These are phyloP conservation scores for Callitettix versicolor DNA, from an alignment of 1,140 invertebrate species.

Conservation along the genomic window DNA sequence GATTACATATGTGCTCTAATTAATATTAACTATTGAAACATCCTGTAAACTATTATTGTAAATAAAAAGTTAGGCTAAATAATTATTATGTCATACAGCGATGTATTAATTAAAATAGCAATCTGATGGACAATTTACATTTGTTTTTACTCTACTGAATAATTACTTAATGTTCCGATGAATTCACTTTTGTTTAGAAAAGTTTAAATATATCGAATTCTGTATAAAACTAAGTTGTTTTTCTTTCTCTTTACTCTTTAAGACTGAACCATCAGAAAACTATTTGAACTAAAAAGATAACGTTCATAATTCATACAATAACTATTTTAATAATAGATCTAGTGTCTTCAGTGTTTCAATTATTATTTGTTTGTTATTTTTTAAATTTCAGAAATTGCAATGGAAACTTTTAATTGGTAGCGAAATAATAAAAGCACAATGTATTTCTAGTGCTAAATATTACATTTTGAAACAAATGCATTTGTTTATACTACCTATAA, in stretches of 20 bases:
- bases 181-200: too few species aligned
- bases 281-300: conserved; percentile 5
- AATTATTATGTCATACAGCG: conserved; percentile 23
- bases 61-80: conserved; percentile 24
- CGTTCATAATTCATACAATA: neutral
- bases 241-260: neutral
- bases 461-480: neutral
- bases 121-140: conserved; percentile 15
- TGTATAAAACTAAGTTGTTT: too few species aligned
- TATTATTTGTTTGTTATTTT: too few species aligned
- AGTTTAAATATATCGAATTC: too few species aligned
- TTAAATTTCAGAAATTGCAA: too few species aligned
- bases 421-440: neutral
- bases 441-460: neutral
- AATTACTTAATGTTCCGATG: too few species aligned
- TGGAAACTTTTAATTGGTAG: neutral
- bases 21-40: conserved; percentile 26
- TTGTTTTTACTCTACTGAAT: neutral
- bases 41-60: conserved; percentile 26
- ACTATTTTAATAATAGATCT: too few species aligned
- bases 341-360: too few species aligned
- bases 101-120: conserved; percentile 19
- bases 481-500: too few species aligned
- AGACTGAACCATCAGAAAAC: conserved; percentile 5
- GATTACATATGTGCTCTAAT: conserved; percentile 22